Evolutionary conservation across 2,113 vertebrate genomes (phyloP).

Genomic region (Cyanoramphus novaezelandiae): DNA sequence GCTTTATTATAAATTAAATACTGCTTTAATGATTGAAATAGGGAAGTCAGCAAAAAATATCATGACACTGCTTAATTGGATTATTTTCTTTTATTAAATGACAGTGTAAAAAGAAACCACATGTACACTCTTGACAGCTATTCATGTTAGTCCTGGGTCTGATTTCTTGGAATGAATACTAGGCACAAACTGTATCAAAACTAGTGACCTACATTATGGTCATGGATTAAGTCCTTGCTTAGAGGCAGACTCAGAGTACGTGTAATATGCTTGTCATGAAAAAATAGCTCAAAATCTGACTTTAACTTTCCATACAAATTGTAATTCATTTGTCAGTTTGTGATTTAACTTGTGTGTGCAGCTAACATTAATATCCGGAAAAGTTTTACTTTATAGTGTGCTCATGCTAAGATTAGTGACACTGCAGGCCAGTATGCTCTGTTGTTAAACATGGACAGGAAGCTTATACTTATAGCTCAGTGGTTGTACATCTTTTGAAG

Average conservation of each 20-base stretch:
- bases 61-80: not conserved
- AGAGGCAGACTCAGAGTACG: not conserved
- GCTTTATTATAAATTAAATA: slow-evolving; percentile 14
- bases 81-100: not conserved
- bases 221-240: not conserved
- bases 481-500: not conserved
- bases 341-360: not conserved
- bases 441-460: not conserved
- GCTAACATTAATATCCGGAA: not conserved
- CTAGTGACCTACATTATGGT: not conserved
- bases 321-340: not conserved
- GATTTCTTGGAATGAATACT: not conserved
- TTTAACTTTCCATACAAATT: not conserved
- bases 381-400: not conserved
- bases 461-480: not conserved
- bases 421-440: not conserved
- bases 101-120: not conserved
- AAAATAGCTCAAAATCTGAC: not conserved
- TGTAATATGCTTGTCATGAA: not conserved
- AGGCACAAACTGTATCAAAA: not conserved
- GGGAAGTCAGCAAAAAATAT: not conserved
- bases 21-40: not conserved
- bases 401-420: not conserved
- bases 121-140: not conserved
- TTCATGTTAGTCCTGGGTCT: not conserved